Base-by-base conservation (phyloP, 2,888 invertebrate genomes). In the Andrena bicolor region DNA sequence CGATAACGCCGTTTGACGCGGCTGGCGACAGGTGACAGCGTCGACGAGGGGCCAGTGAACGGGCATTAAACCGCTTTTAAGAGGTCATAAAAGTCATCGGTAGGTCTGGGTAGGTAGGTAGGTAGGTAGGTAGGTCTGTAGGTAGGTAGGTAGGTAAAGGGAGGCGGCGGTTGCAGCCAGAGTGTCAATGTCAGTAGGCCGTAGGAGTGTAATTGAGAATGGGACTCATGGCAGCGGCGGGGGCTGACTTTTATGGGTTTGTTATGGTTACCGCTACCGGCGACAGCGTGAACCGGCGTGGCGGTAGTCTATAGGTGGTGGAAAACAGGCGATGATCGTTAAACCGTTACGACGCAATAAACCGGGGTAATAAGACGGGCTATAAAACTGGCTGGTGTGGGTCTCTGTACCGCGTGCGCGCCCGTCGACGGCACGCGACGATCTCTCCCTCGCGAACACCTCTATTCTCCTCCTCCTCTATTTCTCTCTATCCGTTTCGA, bases 321-420 rank as follows among this genome's bases (percentile, higher is more conserved):
- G 82, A 85, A 61, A 89, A 83, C 82, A 48, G 75, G 90, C 91
- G 91, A 91, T 90, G 93, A 92, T 93, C 93, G 93, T 93, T 92
- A 92, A 92, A 92, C 85, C 87, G 91, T 93, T 92, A 93, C 93
- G 93, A 92, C 88, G 93, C 90, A 92, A 93, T 93, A 93, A 93
- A 93, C 89, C 90, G 89, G 90, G 87, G 90, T 89, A 92, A 92
- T 92, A 91, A 91, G 90, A 90, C 91, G 92, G 85, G 91, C 93
- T 91, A 92, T 93, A 93, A 91, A 92, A 91, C 87, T 85, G 90
- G 89, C 83, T 88, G 56, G 82, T 88, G 83, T 87, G 90, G 89
- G 84, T 83, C 82, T 88, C 66, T 85, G 69, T 86, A 89, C 90
- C 91, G 91, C 90, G 91, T 91, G 90, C 91, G 90, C 89, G 88